A percentile compares a stretch with the other conserved stretches of the same genome.
phyloP scores from a whole-genome alignment of 92 coral and sea anemone genomes.

The Pocillopora meandrina region DNA sequence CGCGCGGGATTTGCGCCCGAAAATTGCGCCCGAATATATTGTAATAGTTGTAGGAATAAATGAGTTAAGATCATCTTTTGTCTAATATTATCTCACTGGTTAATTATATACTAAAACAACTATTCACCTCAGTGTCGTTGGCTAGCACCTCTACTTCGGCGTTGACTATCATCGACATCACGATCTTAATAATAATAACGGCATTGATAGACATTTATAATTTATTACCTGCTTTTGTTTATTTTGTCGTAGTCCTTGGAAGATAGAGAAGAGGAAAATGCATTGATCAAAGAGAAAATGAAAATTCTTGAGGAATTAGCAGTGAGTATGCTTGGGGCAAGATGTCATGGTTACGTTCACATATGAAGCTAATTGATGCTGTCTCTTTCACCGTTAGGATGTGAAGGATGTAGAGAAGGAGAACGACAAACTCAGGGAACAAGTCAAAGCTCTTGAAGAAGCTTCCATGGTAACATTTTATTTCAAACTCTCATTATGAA shows the following conservation, averaged over 20 bases:
- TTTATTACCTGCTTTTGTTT: not conserved
- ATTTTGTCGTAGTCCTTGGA: not conserved
- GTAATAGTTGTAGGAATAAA: too few species aligned
- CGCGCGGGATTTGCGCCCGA: too few species aligned
- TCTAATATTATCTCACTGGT: too few species aligned
- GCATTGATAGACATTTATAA: not conserved
- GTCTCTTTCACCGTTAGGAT: conserved; percentile 1
- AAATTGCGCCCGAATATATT: too few species aligned
- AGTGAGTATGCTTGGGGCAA: conserved; percentile 1
- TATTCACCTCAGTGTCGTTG: too few species aligned
- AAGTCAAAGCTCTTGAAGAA: conserved; percentile 23
- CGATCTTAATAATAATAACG: not conserved
- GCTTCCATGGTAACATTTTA: not conserved
- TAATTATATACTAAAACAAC: too few species aligned
- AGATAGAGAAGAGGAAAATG: conserved; percentile 30
- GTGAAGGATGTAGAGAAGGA: conserved; percentile 21
- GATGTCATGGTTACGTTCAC: not conserved
- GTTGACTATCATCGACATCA: too few species aligned
- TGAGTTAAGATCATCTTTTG: too few species aligned
- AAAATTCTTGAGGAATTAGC: conserved; percentile 22
- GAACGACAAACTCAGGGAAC: conserved; percentile 21
- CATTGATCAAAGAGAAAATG: conserved; percentile 22
- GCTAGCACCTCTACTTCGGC: too few species aligned
- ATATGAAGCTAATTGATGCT: not conserved
- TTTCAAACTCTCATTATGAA: not conserved